Conservation (phyloP, 2,888 invertebrate species). For the Adelognathus sp. region DNA sequence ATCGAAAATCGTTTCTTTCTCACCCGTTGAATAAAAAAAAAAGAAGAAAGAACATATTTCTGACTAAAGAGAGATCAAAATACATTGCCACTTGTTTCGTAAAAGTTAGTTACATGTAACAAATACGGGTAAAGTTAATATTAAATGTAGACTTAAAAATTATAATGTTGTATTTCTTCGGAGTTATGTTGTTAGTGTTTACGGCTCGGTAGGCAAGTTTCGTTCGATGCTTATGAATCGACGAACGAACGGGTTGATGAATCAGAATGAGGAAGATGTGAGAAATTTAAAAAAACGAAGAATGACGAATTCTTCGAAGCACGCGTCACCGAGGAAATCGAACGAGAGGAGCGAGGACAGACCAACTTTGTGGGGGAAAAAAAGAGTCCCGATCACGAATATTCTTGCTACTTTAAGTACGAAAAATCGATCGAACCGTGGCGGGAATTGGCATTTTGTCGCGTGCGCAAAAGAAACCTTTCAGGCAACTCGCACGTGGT, state of each 20-base stretch:
- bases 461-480: constrained; percentile 12
- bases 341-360: too few relatives aligned
- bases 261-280: constrained; percentile 69
- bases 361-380: too few relatives aligned
- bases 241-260: constrained; percentile 64
- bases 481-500: not conserved
- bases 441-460: constrained; percentile 15
- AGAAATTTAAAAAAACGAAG: constrained; percentile 59
- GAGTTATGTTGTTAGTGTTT: constrained; percentile 71
- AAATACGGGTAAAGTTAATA: constrained; percentile 79
- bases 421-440: constrained; percentile 58
- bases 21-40: constrained; percentile 77
- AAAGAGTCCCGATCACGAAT: constrained; percentile 36
- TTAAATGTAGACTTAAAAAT: constrained; percentile 67
- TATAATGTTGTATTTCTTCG: constrained; percentile 67
- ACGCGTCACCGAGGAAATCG: constrained; percentile 30
- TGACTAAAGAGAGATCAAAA: constrained; percentile 89
- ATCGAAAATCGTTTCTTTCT: too few relatives aligned
- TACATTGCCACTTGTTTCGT: constrained; percentile 85
- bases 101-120: constrained; percentile 79
- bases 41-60: constrained; percentile 83
- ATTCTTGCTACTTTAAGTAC: constrained; percentile 66
- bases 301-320: constrained; percentile 55
- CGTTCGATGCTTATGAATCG: constrained; percentile 61
- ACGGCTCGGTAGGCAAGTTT: constrained; percentile 76